Evolutionary conservation across 2,888 invertebrate species (phyloP).

Genomic region (Tolmerus cingulatus): DNA sequence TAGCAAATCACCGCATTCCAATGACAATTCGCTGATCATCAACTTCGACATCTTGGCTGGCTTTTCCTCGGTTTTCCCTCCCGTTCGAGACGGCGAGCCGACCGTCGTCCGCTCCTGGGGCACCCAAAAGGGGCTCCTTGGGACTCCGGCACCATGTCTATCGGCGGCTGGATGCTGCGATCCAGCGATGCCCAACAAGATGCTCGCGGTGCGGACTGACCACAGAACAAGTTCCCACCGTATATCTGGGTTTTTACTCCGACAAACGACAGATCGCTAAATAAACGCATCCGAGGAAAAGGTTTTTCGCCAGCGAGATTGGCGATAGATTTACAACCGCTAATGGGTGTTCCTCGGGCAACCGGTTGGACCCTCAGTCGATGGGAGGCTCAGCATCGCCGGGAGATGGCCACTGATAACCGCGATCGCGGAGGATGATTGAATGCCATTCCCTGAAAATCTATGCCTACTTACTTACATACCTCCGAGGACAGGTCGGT

Average conservation of each 20-base stretch:
- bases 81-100: background rate
- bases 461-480: background rate
- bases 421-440: constrained; percentile 4
- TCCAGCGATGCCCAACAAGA: constrained; percentile 12
- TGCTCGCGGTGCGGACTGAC: constrained; percentile 6
- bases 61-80: constrained; percentile 30
- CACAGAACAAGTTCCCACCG: constrained; percentile 44
- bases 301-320: constrained; percentile 21
- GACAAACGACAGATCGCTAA: constrained; percentile 31
- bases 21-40: constrained; percentile 42
- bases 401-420: constrained; percentile 13
- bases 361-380: constrained; percentile 14
- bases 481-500: background rate
- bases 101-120: background rate
- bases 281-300: constrained; percentile 35
- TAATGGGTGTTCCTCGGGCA: constrained; percentile 40
- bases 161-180: constrained; percentile 6
- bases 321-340: constrained; percentile 40
- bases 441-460: background rate
- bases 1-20: constrained; percentile 42
- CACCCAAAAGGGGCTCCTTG: constrained; percentile 10
- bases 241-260: constrained; percentile 40
- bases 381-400: background rate
- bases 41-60: constrained; percentile 19
- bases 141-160: background rate